phyloP scores from a whole-genome alignment of 2,888 invertebrate genomes.

The Morpho helenor region DNA sequence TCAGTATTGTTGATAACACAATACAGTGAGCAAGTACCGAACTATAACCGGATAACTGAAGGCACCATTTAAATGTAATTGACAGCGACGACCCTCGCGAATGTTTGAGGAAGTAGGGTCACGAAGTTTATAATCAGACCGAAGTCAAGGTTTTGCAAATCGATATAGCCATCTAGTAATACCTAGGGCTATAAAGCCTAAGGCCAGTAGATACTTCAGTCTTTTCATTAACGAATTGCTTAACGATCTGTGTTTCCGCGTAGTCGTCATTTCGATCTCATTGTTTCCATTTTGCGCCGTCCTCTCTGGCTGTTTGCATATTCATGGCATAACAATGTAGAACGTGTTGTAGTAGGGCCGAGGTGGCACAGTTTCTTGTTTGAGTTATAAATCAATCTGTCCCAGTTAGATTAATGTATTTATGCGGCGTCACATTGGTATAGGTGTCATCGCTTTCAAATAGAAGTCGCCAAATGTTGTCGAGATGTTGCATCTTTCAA shows the following conservation, averaged over 20 bases:
- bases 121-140: conserved; percentile 67
- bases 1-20: background rate
- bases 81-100: conserved; percentile 61
- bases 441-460: conserved; percentile 66
- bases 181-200: conserved; percentile 65
- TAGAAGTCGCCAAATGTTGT: conserved; percentile 59
- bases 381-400: conserved; percentile 71
- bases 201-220: conserved; percentile 52
- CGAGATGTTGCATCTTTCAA: conserved; percentile 39
- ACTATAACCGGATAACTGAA: conserved; percentile 8
- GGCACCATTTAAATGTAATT: conserved; percentile 37
- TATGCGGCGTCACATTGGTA: conserved; percentile 49
- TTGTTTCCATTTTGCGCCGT: conserved; percentile 26
- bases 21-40: background rate
- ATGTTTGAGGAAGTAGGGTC: conserved; percentile 69
- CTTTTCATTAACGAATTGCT: conserved; percentile 42
- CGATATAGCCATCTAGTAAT: conserved; percentile 68
- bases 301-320: conserved; percentile 56
- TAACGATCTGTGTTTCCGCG: conserved; percentile 28
- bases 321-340: conserved; percentile 66
- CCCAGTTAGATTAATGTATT: conserved; percentile 68
- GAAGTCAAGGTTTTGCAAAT: conserved; percentile 73
- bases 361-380: conserved; percentile 74
- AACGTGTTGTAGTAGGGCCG: conserved; percentile 62
- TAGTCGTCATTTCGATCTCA: conserved; percentile 17